Evolutionary conservation across 2,888 invertebrate species (phyloP).

Genomic region (Chloroclystis v-ata): DNA sequence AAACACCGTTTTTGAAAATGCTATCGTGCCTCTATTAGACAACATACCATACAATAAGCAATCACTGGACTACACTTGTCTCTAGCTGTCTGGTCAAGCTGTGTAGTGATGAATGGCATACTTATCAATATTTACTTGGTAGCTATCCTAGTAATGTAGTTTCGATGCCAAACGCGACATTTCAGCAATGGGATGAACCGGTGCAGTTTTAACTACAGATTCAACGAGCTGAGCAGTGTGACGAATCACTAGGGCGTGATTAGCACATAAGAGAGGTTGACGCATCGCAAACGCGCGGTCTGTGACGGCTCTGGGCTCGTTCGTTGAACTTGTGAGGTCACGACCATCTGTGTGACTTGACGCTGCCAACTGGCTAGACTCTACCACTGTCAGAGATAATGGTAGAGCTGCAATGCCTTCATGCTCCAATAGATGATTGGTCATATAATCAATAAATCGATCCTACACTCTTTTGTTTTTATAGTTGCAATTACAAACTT

Average conservation of each 20-base stretch:
- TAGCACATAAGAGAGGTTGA: slow-evolving; percentile 48
- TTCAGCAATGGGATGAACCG: no score
- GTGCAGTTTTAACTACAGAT: not conserved
- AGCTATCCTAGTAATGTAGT: no score
- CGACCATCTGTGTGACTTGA: slow-evolving; percentile 62
- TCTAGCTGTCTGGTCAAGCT: no score
- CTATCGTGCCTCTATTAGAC: not conserved
- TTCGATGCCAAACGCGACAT: no score
- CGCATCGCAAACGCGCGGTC: slow-evolving; percentile 58
- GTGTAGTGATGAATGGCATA: no score
- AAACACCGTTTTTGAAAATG: not conserved
- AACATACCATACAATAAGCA: no score
- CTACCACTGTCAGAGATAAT: no score
- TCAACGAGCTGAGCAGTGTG: no score
- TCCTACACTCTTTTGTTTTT: no score
- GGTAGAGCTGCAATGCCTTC: no score
- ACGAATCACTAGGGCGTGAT: slow-evolving; percentile 29
- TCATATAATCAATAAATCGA: no score
- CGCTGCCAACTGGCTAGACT: slow-evolving; percentile 8
- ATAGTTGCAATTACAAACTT: not conserved
- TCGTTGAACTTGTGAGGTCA: slow-evolving; percentile 76
- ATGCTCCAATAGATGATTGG: not conserved
- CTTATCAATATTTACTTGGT: not conserved
- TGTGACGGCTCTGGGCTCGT: slow-evolving; percentile 56
- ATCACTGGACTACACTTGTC: no score